Evolutionary conservation across 1,140 invertebrate species (phyloP).

Genomic region (Drosophila santomea): DNA sequence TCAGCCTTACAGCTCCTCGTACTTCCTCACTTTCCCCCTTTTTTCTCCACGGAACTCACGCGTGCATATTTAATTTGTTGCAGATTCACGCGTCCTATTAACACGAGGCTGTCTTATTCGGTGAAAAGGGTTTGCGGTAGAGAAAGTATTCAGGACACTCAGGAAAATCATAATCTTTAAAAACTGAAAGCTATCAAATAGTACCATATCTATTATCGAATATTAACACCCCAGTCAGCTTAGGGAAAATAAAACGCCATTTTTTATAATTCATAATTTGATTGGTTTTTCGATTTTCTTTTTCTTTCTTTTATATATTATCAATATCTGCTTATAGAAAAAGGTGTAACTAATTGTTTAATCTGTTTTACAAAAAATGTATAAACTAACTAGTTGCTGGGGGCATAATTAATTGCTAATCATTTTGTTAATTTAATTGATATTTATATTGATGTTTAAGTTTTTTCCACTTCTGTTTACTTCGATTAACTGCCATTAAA

Average conservation of each 20-base stretch:
- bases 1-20: neutral
- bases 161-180: neutral
- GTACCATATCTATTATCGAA: too few species aligned
- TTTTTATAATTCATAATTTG: constrained; percentile 73
- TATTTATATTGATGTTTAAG: constrained; percentile 64
- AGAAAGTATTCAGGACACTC: neutral
- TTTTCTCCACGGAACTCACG: constrained; percentile 18
- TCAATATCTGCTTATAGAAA: constrained; percentile 78
- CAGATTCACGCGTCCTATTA: constrained; percentile 54
- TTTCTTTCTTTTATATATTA: constrained; percentile 64
- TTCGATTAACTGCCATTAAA: constrained; percentile 78
- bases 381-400: constrained; percentile 73
- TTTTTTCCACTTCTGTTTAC: constrained; percentile 17
- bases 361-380: constrained; percentile 80
- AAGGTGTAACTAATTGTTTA: constrained; percentile 67
- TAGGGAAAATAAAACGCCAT: constrained; percentile 14
- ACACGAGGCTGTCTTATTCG: neutral
- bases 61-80: constrained; percentile 65
- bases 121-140: too few species aligned
- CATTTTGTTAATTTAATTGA: constrained; percentile 72
- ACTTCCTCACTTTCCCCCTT: neutral
- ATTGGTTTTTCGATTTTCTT: constrained; percentile 22
- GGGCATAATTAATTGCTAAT: constrained; percentile 71
- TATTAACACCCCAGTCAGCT: too few species aligned
- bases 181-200: neutral